These are phyloP conservation scores for Elegia similella DNA, from an alignment of 2,888 invertebrate genomes.

Conservation along the genomic window DNA sequence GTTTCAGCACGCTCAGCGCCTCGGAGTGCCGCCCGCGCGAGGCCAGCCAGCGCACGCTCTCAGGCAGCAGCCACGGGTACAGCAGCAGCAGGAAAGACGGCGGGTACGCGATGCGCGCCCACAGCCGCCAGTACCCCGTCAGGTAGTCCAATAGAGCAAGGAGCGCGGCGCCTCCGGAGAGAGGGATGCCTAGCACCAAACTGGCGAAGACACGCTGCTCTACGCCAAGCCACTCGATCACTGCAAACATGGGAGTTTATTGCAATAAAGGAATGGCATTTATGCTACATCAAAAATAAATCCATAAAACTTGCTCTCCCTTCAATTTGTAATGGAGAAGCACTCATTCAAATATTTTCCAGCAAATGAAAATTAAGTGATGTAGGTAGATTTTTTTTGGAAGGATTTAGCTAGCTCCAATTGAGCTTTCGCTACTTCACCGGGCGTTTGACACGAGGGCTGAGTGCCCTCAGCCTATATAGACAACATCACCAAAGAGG, in stretches of 20 bases:
- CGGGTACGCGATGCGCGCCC: slow-evolving; percentile 85
- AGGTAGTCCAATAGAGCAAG: slow-evolving; percentile 86
- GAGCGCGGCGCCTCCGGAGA: slow-evolving; percentile 86
- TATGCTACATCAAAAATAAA: not conserved
- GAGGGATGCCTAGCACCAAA: slow-evolving; percentile 85
- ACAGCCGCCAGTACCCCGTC: slow-evolving; percentile 85
- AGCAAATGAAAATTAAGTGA: too few relatives aligned
- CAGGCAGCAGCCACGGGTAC: slow-evolving; percentile 87
- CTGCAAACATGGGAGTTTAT: slow-evolving; percentile 56
- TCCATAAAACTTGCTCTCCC: not conserved
- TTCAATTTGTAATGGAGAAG: not conserved
- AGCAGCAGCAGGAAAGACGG: slow-evolving; percentile 85
- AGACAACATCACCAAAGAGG: too few relatives aligned
- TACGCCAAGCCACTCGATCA: slow-evolving; percentile 89
- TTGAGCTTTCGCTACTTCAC: too few relatives aligned
- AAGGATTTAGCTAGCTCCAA: too few relatives aligned
- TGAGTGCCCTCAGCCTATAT: too few relatives aligned
- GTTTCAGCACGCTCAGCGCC: slow-evolving; percentile 82
- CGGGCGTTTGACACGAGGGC: too few relatives aligned
- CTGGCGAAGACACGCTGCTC: slow-evolving; percentile 87
- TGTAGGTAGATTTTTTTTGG: too few relatives aligned
- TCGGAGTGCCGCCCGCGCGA: slow-evolving; percentile 83
- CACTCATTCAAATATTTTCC: too few relatives aligned
- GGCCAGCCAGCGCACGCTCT: slow-evolving; percentile 89
- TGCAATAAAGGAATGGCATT: too few relatives aligned